Base-by-base conservation (phyloP, 2,797 vertebrate genomes). In the Muscicapa comitata region DNA sequence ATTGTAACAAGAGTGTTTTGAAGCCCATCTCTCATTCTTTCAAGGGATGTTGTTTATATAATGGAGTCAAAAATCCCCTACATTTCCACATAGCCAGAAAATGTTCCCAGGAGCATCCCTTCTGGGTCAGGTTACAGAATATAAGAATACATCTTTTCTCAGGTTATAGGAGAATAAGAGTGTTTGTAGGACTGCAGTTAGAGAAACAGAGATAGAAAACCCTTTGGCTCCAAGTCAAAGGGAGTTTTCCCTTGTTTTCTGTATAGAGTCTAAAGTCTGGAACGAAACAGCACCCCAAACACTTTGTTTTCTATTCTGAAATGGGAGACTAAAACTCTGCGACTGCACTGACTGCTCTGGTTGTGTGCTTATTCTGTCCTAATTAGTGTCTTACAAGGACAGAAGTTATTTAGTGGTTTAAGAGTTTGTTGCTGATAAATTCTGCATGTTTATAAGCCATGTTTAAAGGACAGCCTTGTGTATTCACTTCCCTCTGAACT, bases 11-110 rank as follows among this genome's bases (percentile, higher is more conserved):
- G 16, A 62, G 7, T 42, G 29, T 50, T 86, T 58, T 62, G 40
- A 70, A 79, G 26, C 0, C 16, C 9, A 37, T 20, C 18, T 59
- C 40, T 47, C 29, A 55, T 33, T 79, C 50, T 51, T 91, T 70
- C 67, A 47, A 15, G 11, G 9, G 15, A 29, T 59, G 20, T 1
- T 4, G 3, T 19, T 77, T 59, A 57, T 19, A 28, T 43, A 33
- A 20, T 3, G 5, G 10, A 48, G 11, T 47, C 11, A 40, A 18
- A 35, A 7, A 33, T 3, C 33, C 4, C 12, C 2, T 14, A 9
- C 7, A 23, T 6, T 25, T 15, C 4, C 21, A 29, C 6, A 55
- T 24, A 53, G 7, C 7, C 54, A 51, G 33, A 82, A 66, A 35
- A 51, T 4, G 2, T 54, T 73, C 28, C 12, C 14, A 43, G 28